These are phyloP conservation scores for Beris morrisii DNA, from an alignment of 2,888 invertebrate genomes.

Conservation along the genomic window DNA sequence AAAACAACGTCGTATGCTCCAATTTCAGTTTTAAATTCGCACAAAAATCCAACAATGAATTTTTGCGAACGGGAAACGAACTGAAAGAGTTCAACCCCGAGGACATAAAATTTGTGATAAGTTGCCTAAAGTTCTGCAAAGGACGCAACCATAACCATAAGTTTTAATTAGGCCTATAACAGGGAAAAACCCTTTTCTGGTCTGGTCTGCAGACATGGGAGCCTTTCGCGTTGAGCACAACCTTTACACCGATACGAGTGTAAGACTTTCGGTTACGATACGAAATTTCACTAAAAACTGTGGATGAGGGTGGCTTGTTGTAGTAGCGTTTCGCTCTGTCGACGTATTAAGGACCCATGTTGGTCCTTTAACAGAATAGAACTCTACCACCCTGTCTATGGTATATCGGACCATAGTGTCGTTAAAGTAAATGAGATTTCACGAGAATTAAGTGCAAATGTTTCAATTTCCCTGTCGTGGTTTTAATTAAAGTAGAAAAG, in stretches of 20 bases:
- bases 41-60: constrained; percentile 22
- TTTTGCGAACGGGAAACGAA: not conserved
- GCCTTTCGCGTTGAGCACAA: not conserved
- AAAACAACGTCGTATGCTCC: constrained; percentile 33
- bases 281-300: not conserved
- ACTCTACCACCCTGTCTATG: constrained; percentile 15
- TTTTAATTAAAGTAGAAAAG: constrained; percentile 39
- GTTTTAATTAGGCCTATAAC: constrained; percentile 41
- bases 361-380: constrained; percentile 15
- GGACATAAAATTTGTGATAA: constrained; percentile 39
- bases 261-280: not conserved
- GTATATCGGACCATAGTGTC: constrained; percentile 34
- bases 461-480: constrained; percentile 40
- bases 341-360: constrained; percentile 5
- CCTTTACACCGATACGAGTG: constrained; percentile 4
- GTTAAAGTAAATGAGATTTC: constrained; percentile 40
- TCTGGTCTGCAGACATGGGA: constrained; percentile 23
- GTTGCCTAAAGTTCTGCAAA: constrained; percentile 38
- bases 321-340: not conserved
- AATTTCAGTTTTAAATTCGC: constrained; percentile 38
- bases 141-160: constrained; percentile 40
- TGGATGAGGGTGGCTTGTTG: not conserved
- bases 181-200: constrained; percentile 36
- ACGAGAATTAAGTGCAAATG: constrained; percentile 40
- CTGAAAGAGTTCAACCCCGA: constrained; percentile 26